Percentiles rank a stretch among this genome's conserved stretches.
phyloP scores from a whole-genome alignment of 2,113 vertebrate species.

The Astur gentilis region DNA sequence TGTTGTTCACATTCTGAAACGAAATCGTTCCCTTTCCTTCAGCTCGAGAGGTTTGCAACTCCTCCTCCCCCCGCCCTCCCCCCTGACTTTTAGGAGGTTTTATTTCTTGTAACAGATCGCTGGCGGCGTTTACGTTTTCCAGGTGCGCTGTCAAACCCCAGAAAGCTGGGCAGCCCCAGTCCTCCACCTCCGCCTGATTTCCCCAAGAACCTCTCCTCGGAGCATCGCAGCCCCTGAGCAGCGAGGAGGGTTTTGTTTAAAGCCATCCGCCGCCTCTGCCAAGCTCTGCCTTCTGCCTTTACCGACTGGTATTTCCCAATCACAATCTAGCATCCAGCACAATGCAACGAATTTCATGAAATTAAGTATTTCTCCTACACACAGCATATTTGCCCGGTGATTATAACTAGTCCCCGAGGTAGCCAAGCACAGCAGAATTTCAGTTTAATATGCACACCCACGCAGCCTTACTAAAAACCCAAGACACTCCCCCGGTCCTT shows the following conservation, averaged over 20 bases:
- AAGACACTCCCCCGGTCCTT: conserved; percentile 34
- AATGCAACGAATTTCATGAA: background rate
- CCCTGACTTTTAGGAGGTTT: background rate
- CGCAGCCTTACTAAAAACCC: conserved; percentile 27
- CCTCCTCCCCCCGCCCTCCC: too few species aligned
- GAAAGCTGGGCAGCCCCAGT: background rate
- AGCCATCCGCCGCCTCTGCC: background rate
- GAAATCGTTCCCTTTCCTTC: background rate
- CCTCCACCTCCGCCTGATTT: background rate
- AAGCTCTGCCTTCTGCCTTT: conserved; percentile 12
- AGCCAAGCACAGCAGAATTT: conserved; percentile 46
- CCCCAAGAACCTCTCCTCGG: background rate
- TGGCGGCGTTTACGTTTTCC: background rate
- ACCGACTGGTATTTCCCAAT: background rate
- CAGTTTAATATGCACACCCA: conserved; percentile 55
- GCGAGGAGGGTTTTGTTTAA: background rate
- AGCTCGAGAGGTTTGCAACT: background rate
- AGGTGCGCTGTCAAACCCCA: background rate
- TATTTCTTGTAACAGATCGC: background rate
- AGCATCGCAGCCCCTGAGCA: background rate
- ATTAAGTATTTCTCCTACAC: conserved; percentile 42
- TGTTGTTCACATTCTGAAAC: background rate
- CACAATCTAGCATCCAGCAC: background rate
- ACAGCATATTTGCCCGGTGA: conserved; percentile 43
- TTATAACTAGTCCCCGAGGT: conserved; percentile 49